phyloP scores from a whole-genome alignment of 1,140 invertebrate genomes.

The Agrypnia vestita region DNA sequence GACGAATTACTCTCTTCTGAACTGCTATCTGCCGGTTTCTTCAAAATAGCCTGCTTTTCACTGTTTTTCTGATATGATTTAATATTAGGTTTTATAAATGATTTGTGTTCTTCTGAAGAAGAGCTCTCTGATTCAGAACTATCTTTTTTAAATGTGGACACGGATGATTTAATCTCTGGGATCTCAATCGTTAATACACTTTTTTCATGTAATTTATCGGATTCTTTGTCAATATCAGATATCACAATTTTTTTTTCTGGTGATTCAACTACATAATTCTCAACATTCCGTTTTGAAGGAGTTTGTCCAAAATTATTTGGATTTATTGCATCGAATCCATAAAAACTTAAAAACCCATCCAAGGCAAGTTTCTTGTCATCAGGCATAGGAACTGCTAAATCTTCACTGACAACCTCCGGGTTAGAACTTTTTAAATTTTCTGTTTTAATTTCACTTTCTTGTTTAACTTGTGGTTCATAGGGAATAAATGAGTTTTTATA shows the following conservation, averaged over 20 bases:
- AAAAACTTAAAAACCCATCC: conserved; percentile 51
- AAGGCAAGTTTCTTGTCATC: conserved; percentile 57
- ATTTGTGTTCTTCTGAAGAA: conserved; percentile 22
- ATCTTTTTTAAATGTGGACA: background rate
- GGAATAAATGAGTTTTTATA: background rate
- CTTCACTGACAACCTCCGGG: too few relatives aligned
- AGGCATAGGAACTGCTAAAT: conserved; percentile 10
- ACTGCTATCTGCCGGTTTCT: conserved; percentile 5
- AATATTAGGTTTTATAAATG: background rate
- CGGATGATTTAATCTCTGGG: too few relatives aligned
- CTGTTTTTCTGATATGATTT: background rate
- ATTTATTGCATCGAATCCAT: conserved; percentile 45
- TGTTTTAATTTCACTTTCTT: conserved; percentile 8
- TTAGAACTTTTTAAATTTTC: background rate
- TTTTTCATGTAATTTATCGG: too few relatives aligned
- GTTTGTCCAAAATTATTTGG: background rate
- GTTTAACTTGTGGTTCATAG: background rate
- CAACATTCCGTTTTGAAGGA: background rate
- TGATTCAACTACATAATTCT: background rate
- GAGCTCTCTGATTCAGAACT: conserved; percentile 2
- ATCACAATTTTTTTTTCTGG: background rate
- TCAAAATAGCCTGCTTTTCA: background rate
- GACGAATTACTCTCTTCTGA: conserved; percentile 37
- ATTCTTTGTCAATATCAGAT: too few relatives aligned
- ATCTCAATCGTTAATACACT: too few relatives aligned